Evolutionary conservation across 2,113 vertebrate species (phyloP), one percentile per base, ranked within the genome.

Genomic region (Brachirus orientalis): DNA sequence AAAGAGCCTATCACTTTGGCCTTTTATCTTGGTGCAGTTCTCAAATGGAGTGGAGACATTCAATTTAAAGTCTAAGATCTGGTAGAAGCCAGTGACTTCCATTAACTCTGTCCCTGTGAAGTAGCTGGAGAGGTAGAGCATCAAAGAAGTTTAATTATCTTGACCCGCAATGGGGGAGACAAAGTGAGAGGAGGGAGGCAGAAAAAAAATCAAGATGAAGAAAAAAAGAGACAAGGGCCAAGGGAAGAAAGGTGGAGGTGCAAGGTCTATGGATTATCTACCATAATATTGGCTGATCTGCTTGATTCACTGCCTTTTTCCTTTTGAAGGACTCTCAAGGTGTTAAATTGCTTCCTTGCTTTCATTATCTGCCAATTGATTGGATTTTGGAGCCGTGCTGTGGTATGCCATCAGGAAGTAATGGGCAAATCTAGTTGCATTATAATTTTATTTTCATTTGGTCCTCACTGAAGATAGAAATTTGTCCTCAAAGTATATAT

Each of bases 311-410:
- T 22, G 52, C 54, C 37, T 65, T 86, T 80, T 60, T 58, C 60
- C 61, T 77, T 62, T 64, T 80, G 47, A 83, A 70, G 56, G 56
- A 64, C 56, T 46, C 72, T 79, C 45, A 45, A 65, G 76, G 58
- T 73, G 87, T 79, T 77, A 79, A 84, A 86, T 86, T 57, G 79
- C 77, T 82, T 86, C 72, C 75, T n/a, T 51, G 65, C 53, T 52
- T 83, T 89, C 78, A 88, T 91, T 89, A 84, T 85, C 72, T 73
- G 68, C 50, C 10, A 16, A 86, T 80, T 88, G 89, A 90, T 86
- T 88, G 85, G 86, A 87, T 82, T 84, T 77, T 20, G 75, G 82
- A 69, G 75, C 65, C 84, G 72, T 68, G 78, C 85, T 83, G 83
- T 70, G 84, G 37, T 18, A 18, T 3, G 61, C 69, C 68, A 82